Evolutionary conservation across 2,113 vertebrate species (phyloP).

Genomic region (Cyprinodon brontotheroides): DNA sequence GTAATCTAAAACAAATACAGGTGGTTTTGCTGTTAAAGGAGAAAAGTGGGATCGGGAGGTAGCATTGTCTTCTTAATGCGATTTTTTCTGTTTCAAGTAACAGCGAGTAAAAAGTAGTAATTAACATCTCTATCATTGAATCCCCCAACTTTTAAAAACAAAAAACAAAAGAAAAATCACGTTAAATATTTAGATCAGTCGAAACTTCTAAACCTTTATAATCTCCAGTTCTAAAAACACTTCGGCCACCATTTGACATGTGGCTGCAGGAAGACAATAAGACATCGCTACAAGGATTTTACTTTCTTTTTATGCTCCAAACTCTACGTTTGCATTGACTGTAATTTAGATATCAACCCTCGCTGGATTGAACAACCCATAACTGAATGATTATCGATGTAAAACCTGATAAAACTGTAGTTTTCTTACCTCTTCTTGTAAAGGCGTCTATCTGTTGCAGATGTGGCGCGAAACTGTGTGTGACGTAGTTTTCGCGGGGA

Average conservation of each 20-base stretch:
- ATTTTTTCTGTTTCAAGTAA: neutral
- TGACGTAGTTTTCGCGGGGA: conserved; percentile 81
- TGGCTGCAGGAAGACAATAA: conserved; percentile 59
- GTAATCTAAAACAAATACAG: neutral
- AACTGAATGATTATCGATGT: accelerated
- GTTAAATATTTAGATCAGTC: neutral
- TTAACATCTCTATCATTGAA: neutral
- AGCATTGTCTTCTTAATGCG: neutral
- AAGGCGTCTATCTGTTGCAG: conserved; percentile 5
- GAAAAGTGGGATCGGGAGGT: neutral
- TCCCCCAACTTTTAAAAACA: neutral
- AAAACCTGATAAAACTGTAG: accelerated
- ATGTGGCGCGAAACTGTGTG: conserved; percentile 77
- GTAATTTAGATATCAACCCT: accelerated
- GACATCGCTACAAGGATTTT: accelerated
- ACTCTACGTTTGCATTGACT: accelerated
- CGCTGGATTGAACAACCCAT: accelerated
- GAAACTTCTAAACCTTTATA: neutral
- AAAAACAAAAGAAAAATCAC: neutral
- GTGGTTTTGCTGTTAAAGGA: neutral
- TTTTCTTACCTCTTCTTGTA: conserved; percentile 51
- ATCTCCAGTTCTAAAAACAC: neutral
- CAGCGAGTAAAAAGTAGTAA: neutral
- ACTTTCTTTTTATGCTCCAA: neutral
- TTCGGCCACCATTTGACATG: conserved; percentile 58